Base-by-base conservation (phyloP, 2,888 invertebrate genomes). In the Polyploca ridens region DNA sequence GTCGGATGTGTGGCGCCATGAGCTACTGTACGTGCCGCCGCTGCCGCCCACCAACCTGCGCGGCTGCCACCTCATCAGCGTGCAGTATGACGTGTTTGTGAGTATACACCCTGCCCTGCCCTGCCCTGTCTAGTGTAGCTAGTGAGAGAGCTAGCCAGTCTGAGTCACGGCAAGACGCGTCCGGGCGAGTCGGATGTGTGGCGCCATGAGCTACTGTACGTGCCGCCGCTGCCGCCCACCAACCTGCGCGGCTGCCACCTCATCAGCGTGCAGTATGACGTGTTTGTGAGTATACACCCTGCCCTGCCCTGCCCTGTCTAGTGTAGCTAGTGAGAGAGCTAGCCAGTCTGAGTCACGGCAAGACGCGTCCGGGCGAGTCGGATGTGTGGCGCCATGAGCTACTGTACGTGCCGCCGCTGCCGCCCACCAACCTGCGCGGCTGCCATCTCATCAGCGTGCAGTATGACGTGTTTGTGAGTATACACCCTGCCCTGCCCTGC, bases 161-260 rank as follows among this genome's bases (percentile, higher is more conserved):
- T 33, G 33, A 33, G 95, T 62, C 95, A 97, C 81, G 98, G 98
- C 59, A 97, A 97, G 94, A 96, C 97, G 72, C 95, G 97, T 27
- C 96, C 97, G 1, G 97, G 97, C 57, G 97, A 96, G 76, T 95
- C 96, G 67, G 98, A 98, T 86, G 96, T 96, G 88, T 98, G 98
- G 98, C 96, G 96, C 69, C 97, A 96, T 84, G 98, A 98, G 88
- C 96, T 97, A 84, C 95, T 99, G 65, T 97, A 98, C 88, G 98
- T 99, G 72, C 99, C 99, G 68, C 98, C 99, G 38, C 93, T 99
- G 79, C 99, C 99, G 70, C 99, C 99, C 49, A 99, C 99, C 69
- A 98, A 98, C 94, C 95, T 99, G 65, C 95, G 98, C 78, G 98
- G 98, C 66, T 99, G 99, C 87, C 98, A 98, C 90, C 96, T 99